Evolutionary conservation across 2,888 invertebrate species (phyloP), one percentile per base, ranked within the genome.

Genomic region (Byasa hedistus): DNA sequence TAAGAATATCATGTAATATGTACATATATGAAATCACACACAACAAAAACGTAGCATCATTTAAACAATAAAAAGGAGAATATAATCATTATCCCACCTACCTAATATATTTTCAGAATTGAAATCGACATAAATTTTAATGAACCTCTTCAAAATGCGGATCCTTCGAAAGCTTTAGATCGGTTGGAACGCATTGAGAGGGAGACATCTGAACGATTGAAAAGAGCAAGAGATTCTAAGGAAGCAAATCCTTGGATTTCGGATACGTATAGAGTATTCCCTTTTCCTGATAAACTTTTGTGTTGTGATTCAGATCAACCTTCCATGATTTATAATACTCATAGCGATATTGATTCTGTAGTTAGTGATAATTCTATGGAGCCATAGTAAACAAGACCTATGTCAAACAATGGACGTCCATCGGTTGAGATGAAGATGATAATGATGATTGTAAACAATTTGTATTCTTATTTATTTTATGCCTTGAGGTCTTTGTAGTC

Each of bases 101-200:
- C 24, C 24, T 27, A 36, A 62, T 39, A 22, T 57, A 27, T 63
- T 63, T 36, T 22, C 81, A 91, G 90, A 72, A 91, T 91, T 68
- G 89, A 91, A 24, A 85, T 91, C 58, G 79, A 87, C 57, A 84
- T 89, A 51, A 84, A 89, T 71, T 85, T 90, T 66, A 83, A 80
- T 62, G 74, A 80, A 36, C 75, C 85, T 69, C 82, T 83, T 0
- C 72, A 75, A 68, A 79, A 78, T 55, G 73, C 75, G 19, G 90
- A 91, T 71, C 76, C 90, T 0, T 71, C 79, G 1, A 77, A 79
- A 70, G 86, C 84, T 2, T 80, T 91, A n/a, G 89, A 90, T 24
- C 83, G 87, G 5, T 75, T 91, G 55, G 91, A 91, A 66, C 79
- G 79, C 73, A 91, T 91, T 57, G 91, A 91, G 71, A 85, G 75